Conservation (phyloP, 2,797 vertebrate species). For the Poeciliopsis paucimaculata region DNA sequence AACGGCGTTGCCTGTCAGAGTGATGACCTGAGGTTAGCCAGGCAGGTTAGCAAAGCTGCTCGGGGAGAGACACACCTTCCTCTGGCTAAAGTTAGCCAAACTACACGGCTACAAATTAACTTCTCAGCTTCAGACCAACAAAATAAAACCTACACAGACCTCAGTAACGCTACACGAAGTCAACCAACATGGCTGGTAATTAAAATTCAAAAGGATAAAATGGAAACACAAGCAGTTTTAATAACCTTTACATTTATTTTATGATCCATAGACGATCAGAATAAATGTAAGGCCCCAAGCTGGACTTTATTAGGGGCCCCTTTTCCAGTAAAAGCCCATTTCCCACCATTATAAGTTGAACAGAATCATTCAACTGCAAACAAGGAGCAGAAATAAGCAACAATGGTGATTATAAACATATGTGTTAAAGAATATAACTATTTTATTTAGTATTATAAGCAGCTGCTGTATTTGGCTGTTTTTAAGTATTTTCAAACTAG, state of each 20-base stretch:
- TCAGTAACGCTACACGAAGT: background rate
- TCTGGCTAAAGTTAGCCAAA: constrained; percentile 68
- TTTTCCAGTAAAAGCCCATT: background rate
- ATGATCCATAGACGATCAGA: background rate
- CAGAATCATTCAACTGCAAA: background rate
- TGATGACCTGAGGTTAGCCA: constrained; percentile 45
- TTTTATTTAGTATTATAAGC: background rate
- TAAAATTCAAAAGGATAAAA: background rate
- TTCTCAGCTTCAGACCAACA: background rate
- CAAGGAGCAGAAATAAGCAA: background rate
- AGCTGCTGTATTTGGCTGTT: background rate
- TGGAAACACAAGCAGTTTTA: background rate
- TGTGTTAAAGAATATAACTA: background rate
- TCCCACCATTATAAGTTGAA: background rate
- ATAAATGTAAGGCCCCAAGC: background rate
- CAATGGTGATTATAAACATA: background rate
- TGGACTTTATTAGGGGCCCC: background rate
- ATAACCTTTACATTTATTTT: background rate
- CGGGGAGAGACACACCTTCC: constrained; percentile 76
- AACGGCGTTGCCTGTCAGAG: constrained; percentile 33
- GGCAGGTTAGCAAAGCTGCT: constrained; percentile 63
- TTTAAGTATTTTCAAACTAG: background rate
- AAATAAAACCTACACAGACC: background rate
- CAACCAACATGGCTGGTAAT: background rate
- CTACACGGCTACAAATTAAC: background rate